These are phyloP conservation scores for Leptestheria dahalacensis DNA, from an alignment of 1,140 invertebrate species.

Conservation along the genomic window DNA sequence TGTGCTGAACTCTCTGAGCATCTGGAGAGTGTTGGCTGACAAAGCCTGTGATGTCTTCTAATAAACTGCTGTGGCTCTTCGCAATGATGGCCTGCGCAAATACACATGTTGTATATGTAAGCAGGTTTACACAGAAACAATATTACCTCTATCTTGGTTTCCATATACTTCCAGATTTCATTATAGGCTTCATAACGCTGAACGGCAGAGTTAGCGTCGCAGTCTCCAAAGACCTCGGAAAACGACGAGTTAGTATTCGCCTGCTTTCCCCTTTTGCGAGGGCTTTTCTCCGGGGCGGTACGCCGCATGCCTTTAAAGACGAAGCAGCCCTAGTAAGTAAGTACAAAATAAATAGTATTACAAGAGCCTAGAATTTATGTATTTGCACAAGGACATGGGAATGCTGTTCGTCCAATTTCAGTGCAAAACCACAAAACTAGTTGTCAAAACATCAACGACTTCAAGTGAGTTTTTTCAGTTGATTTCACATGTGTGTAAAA, in stretches of 20 bases:
- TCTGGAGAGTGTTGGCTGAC: background rate
- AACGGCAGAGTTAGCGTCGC: constrained; percentile 1
- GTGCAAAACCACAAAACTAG: too few relatives aligned
- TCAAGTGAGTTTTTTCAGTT: too few relatives aligned
- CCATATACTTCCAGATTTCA: background rate
- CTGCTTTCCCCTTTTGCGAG: background rate
- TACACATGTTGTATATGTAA: too few relatives aligned
- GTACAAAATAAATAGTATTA: background rate
- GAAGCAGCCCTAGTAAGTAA: constrained; percentile 8
- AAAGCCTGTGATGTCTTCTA: constrained; percentile 1
- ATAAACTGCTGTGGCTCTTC: constrained; percentile 1
- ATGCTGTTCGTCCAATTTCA: too few relatives aligned
- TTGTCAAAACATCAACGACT: too few relatives aligned
- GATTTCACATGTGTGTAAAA: too few relatives aligned
- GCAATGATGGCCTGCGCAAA: constrained; percentile 5
- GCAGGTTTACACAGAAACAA: background rate
- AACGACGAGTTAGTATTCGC: background rate
- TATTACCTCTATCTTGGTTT: constrained; percentile 7
- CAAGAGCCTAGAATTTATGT: too few relatives aligned
- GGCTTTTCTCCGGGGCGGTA: background rate
- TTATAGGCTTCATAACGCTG: constrained; percentile 7
- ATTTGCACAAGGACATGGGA: too few relatives aligned
- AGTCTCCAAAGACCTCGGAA: constrained; percentile 3
- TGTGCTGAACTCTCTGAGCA: background rate
- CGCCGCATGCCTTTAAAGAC: constrained; percentile 2